phyloP scores from a whole-genome alignment of 2,113 vertebrate species.

The Lichenostomus cassidix region DNA sequence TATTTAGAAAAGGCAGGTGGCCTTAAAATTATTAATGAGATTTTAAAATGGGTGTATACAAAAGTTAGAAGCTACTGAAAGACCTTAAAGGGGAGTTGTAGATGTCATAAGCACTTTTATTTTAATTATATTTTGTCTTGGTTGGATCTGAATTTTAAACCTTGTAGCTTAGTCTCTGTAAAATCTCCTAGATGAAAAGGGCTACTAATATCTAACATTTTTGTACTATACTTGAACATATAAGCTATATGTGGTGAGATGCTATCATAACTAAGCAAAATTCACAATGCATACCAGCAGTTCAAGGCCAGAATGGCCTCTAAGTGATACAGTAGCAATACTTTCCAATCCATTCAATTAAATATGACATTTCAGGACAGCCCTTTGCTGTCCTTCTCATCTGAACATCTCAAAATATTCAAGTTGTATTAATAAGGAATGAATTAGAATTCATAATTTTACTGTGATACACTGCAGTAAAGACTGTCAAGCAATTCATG shows the following conservation, averaged over 20 bases:
- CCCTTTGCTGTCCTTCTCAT: background rate
- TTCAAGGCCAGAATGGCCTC: background rate
- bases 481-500: background rate
- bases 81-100: background rate
- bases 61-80: background rate
- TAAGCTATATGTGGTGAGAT: background rate
- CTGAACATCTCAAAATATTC: background rate
- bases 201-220: background rate
- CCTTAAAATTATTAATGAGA: background rate
- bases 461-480: background rate
- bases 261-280: background rate
- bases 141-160: background rate
- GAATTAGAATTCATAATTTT: background rate
- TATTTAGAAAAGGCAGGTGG: background rate
- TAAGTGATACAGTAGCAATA: background rate
- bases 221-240: background rate
- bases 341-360: background rate
- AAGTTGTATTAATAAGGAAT: background rate
- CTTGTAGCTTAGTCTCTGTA: background rate
- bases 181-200: background rate
- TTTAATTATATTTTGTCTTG: background rate
- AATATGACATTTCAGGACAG: background rate
- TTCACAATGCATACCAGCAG: background rate
- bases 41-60: background rate
- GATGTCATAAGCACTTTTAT: background rate